These are phyloP conservation scores for Erannis defoliaria DNA, from an alignment of 2,888 invertebrate species.

Conservation along the genomic window DNA sequence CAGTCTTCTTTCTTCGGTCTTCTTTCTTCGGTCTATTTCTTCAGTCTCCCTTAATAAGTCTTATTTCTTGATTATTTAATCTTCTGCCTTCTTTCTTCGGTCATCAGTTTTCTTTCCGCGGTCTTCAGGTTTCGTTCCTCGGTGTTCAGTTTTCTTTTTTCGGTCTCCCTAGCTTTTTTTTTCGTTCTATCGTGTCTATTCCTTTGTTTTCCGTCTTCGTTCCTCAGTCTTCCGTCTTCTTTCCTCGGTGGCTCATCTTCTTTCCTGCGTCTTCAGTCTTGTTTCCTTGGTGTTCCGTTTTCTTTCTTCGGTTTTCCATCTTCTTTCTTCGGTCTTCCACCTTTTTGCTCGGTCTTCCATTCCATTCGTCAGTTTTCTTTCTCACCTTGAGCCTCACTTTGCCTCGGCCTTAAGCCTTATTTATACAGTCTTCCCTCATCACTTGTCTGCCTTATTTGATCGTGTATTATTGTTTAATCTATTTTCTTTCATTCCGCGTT, in stretches of 20 bases:
- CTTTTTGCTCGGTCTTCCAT: conserved; percentile 8
- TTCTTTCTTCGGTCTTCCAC: conserved; percentile 8
- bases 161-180: background rate
- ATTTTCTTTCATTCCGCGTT: background rate
- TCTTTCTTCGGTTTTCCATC: conserved; percentile 18
- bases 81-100: conserved; percentile 8
- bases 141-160: background rate
- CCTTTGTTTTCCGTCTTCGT: background rate
- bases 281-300: background rate
- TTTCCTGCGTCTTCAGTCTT: background rate
- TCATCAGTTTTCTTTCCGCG: background rate
- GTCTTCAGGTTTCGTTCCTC: conserved; percentile 10
- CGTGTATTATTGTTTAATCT: background rate
- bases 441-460: background rate
- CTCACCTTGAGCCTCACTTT: background rate
- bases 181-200: background rate
- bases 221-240: conserved; percentile 3
- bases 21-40: conserved; percentile 8
- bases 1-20: background rate
- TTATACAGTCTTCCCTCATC: background rate
- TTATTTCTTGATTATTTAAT: background rate
- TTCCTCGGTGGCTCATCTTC: background rate
- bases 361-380: conserved; percentile 1
- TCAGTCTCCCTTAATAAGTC: conserved; percentile 1
- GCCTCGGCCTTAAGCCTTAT: background rate